Evolutionary conservation across 2,113 vertebrate species (phyloP), one percentile per base, ranked within the genome.

Genomic region (Hylia prasina): DNA sequence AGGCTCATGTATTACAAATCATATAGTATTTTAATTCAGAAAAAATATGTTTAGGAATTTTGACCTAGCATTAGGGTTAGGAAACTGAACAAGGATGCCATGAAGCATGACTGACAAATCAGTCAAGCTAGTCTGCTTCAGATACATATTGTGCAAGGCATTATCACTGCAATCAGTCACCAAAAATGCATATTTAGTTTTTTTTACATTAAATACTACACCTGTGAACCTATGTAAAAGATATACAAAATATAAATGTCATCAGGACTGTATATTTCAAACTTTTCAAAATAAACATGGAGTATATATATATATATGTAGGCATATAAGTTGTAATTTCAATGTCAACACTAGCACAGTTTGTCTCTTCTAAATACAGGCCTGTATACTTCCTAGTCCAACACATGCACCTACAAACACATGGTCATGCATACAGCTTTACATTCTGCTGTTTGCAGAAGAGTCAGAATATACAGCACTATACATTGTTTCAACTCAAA

Each of bases 401-500:
- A 97, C 90, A 97, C 98, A 98, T 98, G 98, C 98, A 98, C 96
- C 97, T 96, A 97, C 94, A 92, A 97, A 98, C 96, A 97, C 96
- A 96, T 95, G 94, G 89, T 96, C 97, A 98, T 98, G 98, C 99
- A 98, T 71, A 98, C 97, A 97, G 97, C 96, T 95, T 98, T 90
- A 95, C n/a, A n/a, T 96, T 96, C 96, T 98, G 96, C 96, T 95
- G 94, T 95, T 97, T 93, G 97, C 96, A 97, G 97, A 97, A 97
- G 96, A 97, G 96, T 97, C 90, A 96, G 95, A 98, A 98, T 98
- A 98, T 98, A 99, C 97, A 98, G 96, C 98, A 98, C 97, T 97
- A 85, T 98, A 98, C 97, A 98, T 76, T 93, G 76, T 94, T 94
- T 96, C 66, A 90, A 97, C 89, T 96, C 87, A 97, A 97, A 97